phyloP scores from a whole-genome alignment of 1,140 invertebrate species.

The Nomia melanderi region DNA sequence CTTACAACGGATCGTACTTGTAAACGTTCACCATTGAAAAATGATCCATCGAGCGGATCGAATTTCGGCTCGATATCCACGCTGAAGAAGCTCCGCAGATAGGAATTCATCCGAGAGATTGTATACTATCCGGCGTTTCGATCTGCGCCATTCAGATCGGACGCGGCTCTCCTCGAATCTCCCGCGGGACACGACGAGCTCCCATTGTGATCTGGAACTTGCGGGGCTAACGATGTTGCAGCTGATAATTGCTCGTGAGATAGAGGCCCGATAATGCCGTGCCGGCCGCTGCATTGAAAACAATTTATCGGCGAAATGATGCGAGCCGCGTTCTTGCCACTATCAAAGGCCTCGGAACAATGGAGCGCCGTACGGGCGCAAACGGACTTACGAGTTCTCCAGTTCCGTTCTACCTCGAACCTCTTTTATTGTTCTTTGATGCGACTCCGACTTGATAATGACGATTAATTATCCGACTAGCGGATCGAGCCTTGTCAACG shows the following conservation, averaged over 20 bases:
- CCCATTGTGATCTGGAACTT: conserved; percentile 38
- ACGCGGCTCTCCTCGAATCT: background rate
- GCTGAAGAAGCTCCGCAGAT: no score
- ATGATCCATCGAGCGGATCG: no score
- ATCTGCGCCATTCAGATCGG: conserved; percentile 29
- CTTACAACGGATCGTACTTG: no score
- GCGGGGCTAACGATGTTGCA: conserved; percentile 37
- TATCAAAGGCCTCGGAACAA: background rate
- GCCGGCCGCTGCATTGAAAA: conserved; percentile 39
- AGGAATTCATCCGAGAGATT: conserved; percentile 35
- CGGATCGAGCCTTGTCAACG: no score
- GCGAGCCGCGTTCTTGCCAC: background rate
- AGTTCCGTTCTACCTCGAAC: no score
- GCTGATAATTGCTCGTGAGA: conserved; percentile 36
- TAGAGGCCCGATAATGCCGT: conserved; percentile 28
- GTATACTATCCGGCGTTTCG: conserved; percentile 40
- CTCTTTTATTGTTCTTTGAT: no score
- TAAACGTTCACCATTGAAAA: no score
- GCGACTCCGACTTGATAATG: no score
- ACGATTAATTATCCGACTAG: no score
- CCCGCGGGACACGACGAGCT: conserved; percentile 11
- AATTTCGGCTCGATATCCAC: no score
- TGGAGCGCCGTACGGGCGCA: no score
- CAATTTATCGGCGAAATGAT: conserved; percentile 42
- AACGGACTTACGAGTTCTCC: no score